Evolutionary conservation across 2,113 vertebrate species (phyloP).

Genomic region (Amphiprion ocellaris): DNA sequence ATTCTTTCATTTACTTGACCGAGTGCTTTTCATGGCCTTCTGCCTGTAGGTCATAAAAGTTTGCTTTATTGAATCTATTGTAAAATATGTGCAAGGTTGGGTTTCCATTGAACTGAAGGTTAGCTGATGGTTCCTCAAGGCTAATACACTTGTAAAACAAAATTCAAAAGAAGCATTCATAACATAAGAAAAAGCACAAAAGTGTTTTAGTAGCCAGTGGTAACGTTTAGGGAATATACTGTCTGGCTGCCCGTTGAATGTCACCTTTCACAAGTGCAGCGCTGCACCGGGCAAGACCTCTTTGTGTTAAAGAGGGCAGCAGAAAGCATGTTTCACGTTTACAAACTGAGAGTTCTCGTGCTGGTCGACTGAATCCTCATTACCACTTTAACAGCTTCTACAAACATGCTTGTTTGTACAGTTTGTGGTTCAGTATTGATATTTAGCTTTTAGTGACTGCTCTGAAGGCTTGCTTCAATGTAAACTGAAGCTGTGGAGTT

Average conservation of each 20-base stretch:
- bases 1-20: constrained; percentile 75
- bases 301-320: neutral
- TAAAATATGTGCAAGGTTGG: constrained; percentile 63
- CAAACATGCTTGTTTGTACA: neutral
- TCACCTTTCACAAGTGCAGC: neutral
- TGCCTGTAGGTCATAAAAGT: constrained; percentile 73
- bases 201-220: neutral
- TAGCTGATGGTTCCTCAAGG: constrained; percentile 34
- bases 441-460: no score
- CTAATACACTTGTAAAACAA: constrained; percentile 31
- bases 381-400: neutral
- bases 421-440: no score
- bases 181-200: neutral
- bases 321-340: neutral
- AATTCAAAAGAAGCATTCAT: constrained; percentile 38
- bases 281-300: neutral
- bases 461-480: neutral
- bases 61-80: constrained; percentile 72
- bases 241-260: constrained; percentile 7
- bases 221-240: neutral
- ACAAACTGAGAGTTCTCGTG: neutral
- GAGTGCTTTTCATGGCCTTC: constrained; percentile 72
- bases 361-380: neutral
- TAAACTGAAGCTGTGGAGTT: neutral
- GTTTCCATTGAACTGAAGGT: constrained; percentile 48